These are phyloP conservation scores for Hirundichthys speculiger DNA, from an alignment of 2,113 vertebrate species.

Conservation along the genomic window DNA sequence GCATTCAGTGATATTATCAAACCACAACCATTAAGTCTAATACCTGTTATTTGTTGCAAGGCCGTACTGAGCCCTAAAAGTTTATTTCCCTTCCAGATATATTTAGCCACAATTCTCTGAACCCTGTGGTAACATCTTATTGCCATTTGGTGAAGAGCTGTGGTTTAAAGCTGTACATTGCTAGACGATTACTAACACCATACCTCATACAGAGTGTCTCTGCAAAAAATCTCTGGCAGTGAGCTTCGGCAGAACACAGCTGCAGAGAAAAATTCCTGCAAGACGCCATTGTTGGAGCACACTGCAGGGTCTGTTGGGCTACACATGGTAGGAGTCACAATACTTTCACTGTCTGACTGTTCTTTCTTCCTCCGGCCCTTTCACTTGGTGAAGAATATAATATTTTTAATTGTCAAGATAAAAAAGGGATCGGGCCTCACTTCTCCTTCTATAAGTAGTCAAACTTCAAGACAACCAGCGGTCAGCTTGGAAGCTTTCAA, in stretches of 20 bases:
- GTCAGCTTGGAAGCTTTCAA: too few relatives aligned
- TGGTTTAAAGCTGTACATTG: slow-evolving; percentile 56
- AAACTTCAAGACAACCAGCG: too few relatives aligned
- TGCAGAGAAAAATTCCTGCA: slow-evolving; percentile 58
- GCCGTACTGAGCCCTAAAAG: neutral
- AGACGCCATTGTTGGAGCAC: slow-evolving; percentile 73
- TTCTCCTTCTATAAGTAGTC: neutral
- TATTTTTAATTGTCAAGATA: slow-evolving; percentile 45
- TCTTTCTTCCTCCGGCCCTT: slow-evolving; percentile 38
- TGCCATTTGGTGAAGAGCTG: slow-evolving; percentile 28
- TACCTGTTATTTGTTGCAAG: neutral
- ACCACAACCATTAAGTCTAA: neutral
- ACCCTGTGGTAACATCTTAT: slow-evolving; percentile 25
- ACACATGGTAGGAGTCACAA: slow-evolving; percentile 64
- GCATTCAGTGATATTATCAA: slow-evolving; percentile 3
- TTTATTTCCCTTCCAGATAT: slow-evolving; percentile 10
- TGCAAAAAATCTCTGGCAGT: slow-evolving; percentile 58
- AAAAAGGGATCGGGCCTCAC: slow-evolving; percentile 13
- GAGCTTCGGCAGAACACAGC: slow-evolving; percentile 59
- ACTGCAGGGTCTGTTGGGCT: slow-evolving; percentile 65
- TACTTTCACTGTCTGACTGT: slow-evolving; percentile 49
- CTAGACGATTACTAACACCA: slow-evolving; percentile 62
- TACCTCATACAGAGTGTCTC: slow-evolving; percentile 47
- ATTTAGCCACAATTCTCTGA: slow-evolving; percentile 16
- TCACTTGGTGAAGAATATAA: slow-evolving; percentile 40